Base-by-base conservation (phyloP, 2,797 vertebrate genomes). In the Furcifer pardalis region DNA sequence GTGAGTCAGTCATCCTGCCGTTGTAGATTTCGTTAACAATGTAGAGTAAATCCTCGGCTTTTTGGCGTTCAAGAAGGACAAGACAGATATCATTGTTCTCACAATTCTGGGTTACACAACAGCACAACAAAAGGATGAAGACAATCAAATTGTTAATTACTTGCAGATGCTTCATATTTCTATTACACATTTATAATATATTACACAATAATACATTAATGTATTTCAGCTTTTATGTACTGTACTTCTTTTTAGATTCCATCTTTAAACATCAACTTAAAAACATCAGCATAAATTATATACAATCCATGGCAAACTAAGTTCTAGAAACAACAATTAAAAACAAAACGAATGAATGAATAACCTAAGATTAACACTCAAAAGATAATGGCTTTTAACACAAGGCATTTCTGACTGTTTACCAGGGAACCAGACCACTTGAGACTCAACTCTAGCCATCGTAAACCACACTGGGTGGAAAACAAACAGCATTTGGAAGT, bases 41-140 rank as follows among this genome's bases (percentile, higher is more conserved):
- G 42, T 78, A 82, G 60, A 95, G 95, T 30, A 97, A 49, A 7
- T 90, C 86, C 42, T 91, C 84, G n/a, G 97, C 96, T 63, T 93
- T 93, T 84, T 95, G 95, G 32, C 92, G 93, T 91, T 97, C 96
- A 68, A 80, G 83, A 87, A 93, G 93, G 3, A 97, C 92, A 42
- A 94, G 82, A 4, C 92, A 87, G 74, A 95, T 19, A 49, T 97
- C 96, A 72, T 81, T 92, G 77, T 92, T 96, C 87, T 88, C 89
- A 71, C 91, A 95, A 85, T 91, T 88, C 92, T 95, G 92, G 76
- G 92, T n/a, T 84, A 89, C 65, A 46, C 0, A 12, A 78, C 84
- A 87, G 82, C 10, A 87, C 0, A 1, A 6, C 9, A 9, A 4
- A 62, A 79, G 77, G 1, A 42, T 32, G 1, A 2, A 76, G 52